Evolutionary conservation across 2,888 invertebrate genomes (phyloP).

Genomic region (Parnassius orleans): DNA sequence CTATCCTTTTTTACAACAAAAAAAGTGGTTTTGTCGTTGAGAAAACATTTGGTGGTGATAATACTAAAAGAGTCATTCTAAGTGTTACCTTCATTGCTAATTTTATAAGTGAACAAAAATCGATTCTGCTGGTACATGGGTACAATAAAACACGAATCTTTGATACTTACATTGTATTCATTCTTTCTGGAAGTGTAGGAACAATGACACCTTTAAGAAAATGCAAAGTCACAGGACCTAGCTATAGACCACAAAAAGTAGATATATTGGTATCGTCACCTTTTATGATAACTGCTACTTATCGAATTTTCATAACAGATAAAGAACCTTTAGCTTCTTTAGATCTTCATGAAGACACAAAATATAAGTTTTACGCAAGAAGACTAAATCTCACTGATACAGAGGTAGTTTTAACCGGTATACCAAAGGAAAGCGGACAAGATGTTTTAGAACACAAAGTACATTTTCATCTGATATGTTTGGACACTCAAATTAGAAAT

Average conservation of each 20-base stretch:
- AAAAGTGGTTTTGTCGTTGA: conserved; percentile 62
- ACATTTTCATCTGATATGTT: conserved; percentile 61
- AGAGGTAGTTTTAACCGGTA: conserved; percentile 52
- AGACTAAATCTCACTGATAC: conserved; percentile 63
- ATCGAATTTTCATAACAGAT: conserved; percentile 54
- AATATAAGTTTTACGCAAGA: conserved; percentile 53
- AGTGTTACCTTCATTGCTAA: conserved; percentile 65
- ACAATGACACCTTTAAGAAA: conserved; percentile 56
- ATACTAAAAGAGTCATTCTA: conserved; percentile 60
- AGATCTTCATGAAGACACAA: conserved; percentile 42
- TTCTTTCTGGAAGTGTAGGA: conserved; percentile 55
- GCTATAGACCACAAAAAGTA: conserved; percentile 65
- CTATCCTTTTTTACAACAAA: conserved; percentile 54
- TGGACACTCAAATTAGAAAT: conserved; percentile 59
- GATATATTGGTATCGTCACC: conserved; percentile 63
- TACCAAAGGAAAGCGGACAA: conserved; percentile 53
- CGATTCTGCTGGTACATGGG: conserved; percentile 64
- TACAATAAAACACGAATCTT: conserved; percentile 73
- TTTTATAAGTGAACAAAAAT: conserved; percentile 54
- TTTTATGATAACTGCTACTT: conserved; percentile 46
- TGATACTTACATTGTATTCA: conserved; percentile 65
- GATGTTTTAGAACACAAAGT: conserved; percentile 58
- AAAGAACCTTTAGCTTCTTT: conserved; percentile 61
- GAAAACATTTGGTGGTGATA: conserved; percentile 55
- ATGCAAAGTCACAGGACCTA: conserved; percentile 64